These are phyloP conservation scores for Andricus quercusramuli DNA, from an alignment of 2,888 invertebrate genomes.

Conservation along the genomic window DNA sequence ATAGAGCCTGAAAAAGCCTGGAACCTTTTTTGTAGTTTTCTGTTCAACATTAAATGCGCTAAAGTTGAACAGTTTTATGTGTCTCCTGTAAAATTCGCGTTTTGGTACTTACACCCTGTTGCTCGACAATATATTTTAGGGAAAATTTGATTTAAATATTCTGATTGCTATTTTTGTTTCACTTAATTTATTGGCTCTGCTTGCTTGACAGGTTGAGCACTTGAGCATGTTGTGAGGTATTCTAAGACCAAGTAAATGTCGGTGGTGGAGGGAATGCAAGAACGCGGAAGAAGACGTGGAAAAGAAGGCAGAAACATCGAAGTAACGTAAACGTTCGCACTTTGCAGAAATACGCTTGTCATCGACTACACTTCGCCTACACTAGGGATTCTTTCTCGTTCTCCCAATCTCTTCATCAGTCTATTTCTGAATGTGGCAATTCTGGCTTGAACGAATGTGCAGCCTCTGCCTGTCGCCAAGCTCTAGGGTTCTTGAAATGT, in stretches of 20 bases:
- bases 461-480: neutral
- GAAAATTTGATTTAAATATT: neutral
- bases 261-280: neutral
- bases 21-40: no score
- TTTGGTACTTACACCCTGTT: no score
- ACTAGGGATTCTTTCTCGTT: constrained; percentile 42
- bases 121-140: neutral
- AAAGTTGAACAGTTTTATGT: no score
- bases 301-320: constrained; percentile 32
- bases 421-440: constrained; percentile 16
- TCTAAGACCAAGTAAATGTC: neutral
- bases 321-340: constrained; percentile 28
- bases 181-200: neutral
- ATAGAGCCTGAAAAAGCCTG: no score
- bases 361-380: constrained; percentile 26
- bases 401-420: constrained; percentile 36
- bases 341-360: constrained; percentile 28
- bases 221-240: constrained; percentile 8
- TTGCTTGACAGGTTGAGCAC: constrained; percentile 1
- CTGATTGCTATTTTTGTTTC: neutral
- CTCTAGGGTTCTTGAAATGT: neutral
- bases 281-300: constrained; percentile 24
- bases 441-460: neutral
- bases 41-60: no score
- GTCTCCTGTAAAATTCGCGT: no score